Evolutionary conservation across 2,797 vertebrate species (phyloP).

Genomic region (Chloroceryle inda): DNA sequence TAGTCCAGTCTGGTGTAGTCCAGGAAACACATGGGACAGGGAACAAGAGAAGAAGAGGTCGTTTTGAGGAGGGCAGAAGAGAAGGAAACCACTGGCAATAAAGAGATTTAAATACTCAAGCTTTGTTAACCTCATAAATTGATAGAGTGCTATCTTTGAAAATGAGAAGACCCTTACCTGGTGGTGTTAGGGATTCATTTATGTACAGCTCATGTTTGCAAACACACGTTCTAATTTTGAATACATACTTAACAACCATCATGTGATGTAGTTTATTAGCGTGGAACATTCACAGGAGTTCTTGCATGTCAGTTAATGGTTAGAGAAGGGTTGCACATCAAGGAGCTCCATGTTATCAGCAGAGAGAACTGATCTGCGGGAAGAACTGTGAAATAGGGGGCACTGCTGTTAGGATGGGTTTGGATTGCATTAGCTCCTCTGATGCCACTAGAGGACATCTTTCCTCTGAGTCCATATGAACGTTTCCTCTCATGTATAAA

Average conservation of each 20-base stretch:
- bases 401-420: not conserved
- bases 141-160: not conserved
- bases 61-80: not conserved
- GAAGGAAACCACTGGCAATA: not conserved
- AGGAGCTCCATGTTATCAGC: rapidly evolving
- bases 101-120: not conserved
- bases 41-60: not conserved
- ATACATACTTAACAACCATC: not conserved
- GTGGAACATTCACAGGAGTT: not conserved
- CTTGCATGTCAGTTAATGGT: not conserved
- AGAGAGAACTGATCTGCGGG: not conserved
- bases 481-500: not conserved
- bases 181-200: not conserved
- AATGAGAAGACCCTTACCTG: not conserved
- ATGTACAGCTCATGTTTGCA: not conserved
- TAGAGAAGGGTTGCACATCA: not conserved
- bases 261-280: not conserved
- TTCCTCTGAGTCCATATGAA: not conserved
- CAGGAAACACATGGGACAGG: not conserved
- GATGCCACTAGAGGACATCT: not conserved
- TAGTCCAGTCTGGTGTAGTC: not conserved
- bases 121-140: not conserved
- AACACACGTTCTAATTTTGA: not conserved
- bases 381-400: not conserved
- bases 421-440: not conserved